A percentile compares a stretch with the other conserved stretches of the same genome.
Conservation (phyloP, 2,888 invertebrate species). For the Agrilus biguttatus region DNA sequence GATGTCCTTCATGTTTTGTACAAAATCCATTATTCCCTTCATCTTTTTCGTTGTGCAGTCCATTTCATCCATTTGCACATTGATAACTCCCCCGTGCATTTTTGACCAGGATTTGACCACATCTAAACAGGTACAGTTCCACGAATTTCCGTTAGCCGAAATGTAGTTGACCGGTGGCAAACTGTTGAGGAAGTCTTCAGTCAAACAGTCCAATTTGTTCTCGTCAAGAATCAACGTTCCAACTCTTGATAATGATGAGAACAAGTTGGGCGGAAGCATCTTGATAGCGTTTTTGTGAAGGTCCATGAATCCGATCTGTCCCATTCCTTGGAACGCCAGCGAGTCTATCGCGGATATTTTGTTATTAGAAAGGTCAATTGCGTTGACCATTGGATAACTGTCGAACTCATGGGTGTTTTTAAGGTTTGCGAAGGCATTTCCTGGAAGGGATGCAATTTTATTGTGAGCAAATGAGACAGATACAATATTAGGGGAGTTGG, state of each 20-base stretch:
- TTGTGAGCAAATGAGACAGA: conserved; percentile 21
- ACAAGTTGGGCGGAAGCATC: conserved; percentile 9
- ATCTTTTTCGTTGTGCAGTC: no score
- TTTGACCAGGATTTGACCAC: no score
- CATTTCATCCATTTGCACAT: no score
- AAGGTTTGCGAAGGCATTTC: conserved; percentile 21
- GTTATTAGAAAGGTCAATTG: conserved; percentile 16
- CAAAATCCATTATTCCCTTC: no score
- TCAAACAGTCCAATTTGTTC: conserved; percentile 6
- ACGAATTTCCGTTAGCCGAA: no score
- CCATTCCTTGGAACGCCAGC: conserved; percentile 13
- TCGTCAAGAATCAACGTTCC: conserved; percentile 4
- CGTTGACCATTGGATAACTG: conserved; percentile 13
- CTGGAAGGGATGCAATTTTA: conserved; percentile 16
- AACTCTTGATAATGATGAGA: conserved; percentile 2
- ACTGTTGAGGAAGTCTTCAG: conserved; percentile 3
- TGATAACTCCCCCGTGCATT: no score
- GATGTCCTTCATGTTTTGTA: no score
- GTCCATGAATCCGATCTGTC: conserved; percentile 14
- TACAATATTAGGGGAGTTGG: conserved; percentile 18
- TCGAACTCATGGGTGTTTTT: conserved; percentile 11
- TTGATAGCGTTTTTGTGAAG: conserved; percentile 15
- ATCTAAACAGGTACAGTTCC: no score
- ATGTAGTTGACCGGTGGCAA: conserved; percentile 1
- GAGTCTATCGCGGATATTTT: conserved; percentile 13